phyloP scores from a whole-genome alignment of 2,888 invertebrate species.

The Epistrophe eligans region DNA sequence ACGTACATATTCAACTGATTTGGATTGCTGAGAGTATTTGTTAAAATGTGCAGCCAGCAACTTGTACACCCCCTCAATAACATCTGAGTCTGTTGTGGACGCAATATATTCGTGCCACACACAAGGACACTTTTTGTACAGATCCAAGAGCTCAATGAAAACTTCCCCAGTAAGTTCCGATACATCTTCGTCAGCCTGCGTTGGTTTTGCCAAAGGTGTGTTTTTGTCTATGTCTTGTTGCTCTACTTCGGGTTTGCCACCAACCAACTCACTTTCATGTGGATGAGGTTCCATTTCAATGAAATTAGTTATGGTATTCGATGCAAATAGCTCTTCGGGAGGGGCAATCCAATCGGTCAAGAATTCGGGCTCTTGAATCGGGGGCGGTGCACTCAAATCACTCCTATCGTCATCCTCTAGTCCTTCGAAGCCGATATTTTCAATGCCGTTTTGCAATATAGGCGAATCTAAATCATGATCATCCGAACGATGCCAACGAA shows the following conservation, averaged over 20 bases:
- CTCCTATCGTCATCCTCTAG: constrained; percentile 45
- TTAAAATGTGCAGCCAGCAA: constrained; percentile 50
- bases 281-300: constrained; percentile 54
- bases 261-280: background rate
- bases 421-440: constrained; percentile 24
- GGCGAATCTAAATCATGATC: constrained; percentile 53
- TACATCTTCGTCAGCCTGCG: constrained; percentile 19
- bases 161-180: constrained; percentile 66
- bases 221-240: background rate
- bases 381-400: constrained; percentile 41
- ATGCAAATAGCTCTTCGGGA: constrained; percentile 61
- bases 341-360: constrained; percentile 65
- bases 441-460: constrained; percentile 8
- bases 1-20: constrained; percentile 53
- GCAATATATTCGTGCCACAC: constrained; percentile 49
- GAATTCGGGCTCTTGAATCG: constrained; percentile 50
- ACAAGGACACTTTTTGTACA: constrained; percentile 67
- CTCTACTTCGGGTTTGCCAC: background rate
- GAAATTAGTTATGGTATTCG: constrained; percentile 60
- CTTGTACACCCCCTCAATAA: constrained; percentile 44
- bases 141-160: constrained; percentile 53
- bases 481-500: constrained; percentile 67
- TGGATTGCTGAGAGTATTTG: constrained; percentile 37
- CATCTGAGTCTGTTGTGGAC: constrained; percentile 25
- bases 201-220: background rate